phyloP scores from a whole-genome alignment of 2,797 vertebrate species.

The Platalea minor region DNA sequence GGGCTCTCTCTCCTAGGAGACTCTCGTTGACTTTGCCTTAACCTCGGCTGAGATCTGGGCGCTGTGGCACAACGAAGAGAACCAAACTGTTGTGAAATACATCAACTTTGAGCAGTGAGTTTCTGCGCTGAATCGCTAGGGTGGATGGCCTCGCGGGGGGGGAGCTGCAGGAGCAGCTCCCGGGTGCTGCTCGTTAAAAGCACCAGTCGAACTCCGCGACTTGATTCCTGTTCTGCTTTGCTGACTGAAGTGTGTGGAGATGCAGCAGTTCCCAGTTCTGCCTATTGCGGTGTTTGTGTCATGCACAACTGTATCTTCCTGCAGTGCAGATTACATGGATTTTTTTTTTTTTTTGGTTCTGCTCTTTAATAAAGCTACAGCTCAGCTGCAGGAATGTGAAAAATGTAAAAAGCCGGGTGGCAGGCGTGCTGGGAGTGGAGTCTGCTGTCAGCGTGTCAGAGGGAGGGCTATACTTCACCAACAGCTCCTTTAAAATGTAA shows the following conservation, averaged over 20 bases:
- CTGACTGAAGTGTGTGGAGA: not conserved
- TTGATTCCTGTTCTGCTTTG: not conserved
- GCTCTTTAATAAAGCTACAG: not conserved
- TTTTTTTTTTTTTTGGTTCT: not conserved
- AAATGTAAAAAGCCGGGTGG: not conserved
- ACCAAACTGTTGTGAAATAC: slow-evolving; percentile 86
- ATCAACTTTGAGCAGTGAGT: slow-evolving; percentile 95
- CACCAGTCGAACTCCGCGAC: not conserved
- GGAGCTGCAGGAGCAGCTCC: not conserved
- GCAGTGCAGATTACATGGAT: not conserved
- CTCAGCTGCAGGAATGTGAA: not conserved
- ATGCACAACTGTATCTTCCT: not conserved
- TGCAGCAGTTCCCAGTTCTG: accelerated
- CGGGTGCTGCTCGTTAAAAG: not conserved
- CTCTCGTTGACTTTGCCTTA: slow-evolving; percentile 88
- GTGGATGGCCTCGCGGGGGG: accelerated
- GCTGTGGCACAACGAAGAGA: slow-evolving; percentile 90
- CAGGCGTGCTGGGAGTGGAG: not conserved
- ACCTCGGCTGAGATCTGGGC: slow-evolving; percentile 91
- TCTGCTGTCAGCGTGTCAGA: accelerated
- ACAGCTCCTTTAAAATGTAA: not conserved
- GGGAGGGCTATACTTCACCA: not conserved
- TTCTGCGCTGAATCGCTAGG: accelerated
- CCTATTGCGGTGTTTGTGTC: accelerated
- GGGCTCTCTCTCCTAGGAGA: slow-evolving; percentile 77